Base-by-base conservation (phyloP, 2,797 vertebrate species). In the Cyprinodon diabolis region DNA sequence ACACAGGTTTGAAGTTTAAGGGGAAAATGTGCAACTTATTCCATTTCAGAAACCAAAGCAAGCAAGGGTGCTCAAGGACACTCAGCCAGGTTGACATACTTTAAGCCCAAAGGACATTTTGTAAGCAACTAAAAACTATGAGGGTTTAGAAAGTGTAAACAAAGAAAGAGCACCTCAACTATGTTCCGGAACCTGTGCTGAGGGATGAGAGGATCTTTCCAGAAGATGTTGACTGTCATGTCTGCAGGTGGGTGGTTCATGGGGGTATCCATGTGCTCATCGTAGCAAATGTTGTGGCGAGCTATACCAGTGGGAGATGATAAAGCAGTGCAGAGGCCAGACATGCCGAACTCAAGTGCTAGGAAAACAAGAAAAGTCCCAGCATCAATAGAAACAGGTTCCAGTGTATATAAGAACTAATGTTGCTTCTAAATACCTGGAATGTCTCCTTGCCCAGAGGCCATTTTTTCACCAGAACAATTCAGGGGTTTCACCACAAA, bases 131-230 rank as follows among this genome's bases (percentile, higher is more conserved):
- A 1, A 68, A 69, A 83, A 66, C 37, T 9, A 60, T 21, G 8
- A 45, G 9, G 2, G 13, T 1, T 74, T 45, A 63, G 47, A 45
- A 54, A 45, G n/a, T 71, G 0, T 15, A 57, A 73, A 35, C 13
- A 77, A 80, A 73, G 17, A 23, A 11, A 8, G 70, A 60, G 72
- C 92, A 99, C 98, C 97, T 98, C 95, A 80, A 91, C 89, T 10
- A 95, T 92, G 81, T 94, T 93, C 79, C 96, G 94, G 88, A 97
- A 98, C 90, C 95, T 98, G 93, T 96, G 95, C 78, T 96, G 95
- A 51, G 97, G 97, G 80, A 97, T 96, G 78, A 99, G 90, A 0
- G 98, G 98, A 21, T 96, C 93, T 86, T 94, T 96, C 98, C 98
- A 99, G 4, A 97, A 87, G 62, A 94, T 93, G 91, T 88, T 95